phyloP scores from a whole-genome alignment of 2,888 invertebrate genomes.

The Andrena bicolor region DNA sequence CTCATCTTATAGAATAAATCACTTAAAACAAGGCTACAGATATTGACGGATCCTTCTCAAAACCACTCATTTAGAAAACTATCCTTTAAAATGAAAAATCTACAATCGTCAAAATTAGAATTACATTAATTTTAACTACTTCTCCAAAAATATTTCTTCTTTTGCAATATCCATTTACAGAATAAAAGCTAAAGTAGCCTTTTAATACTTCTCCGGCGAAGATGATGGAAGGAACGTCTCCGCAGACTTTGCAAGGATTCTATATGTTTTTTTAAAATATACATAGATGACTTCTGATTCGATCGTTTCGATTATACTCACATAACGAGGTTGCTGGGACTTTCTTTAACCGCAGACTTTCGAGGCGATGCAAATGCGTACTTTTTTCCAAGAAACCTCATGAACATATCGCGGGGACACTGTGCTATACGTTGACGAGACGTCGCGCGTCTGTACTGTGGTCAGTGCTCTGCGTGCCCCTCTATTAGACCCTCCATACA shows the following conservation, averaged over 20 bases:
- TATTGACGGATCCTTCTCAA: too few species aligned
- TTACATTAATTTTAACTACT: background rate
- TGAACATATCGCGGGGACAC: constrained; percentile 23
- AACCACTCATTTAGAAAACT: too few species aligned
- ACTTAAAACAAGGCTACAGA: too few species aligned
- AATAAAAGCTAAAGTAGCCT: too few species aligned
- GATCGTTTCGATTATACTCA: constrained; percentile 43
- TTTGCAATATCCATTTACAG: too few species aligned
- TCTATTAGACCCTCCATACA: constrained; percentile 57
- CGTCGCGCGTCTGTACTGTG: constrained; percentile 26
- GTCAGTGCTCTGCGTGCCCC: constrained; percentile 37
- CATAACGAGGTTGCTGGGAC: constrained; percentile 13
- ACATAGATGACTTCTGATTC: background rate
- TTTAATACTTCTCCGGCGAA: background rate
- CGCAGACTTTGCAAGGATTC: background rate
- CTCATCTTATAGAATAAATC: too few species aligned
- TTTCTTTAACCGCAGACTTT: constrained; percentile 22
- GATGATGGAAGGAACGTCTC: background rate
- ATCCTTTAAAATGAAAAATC: too few species aligned
- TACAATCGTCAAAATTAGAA: too few species aligned
- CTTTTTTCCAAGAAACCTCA: constrained; percentile 31
- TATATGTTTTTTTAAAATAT: background rate
- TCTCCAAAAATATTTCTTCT: background rate
- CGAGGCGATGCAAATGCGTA: constrained; percentile 19
- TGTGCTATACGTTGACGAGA: constrained; percentile 36